Evolutionary conservation across 2,888 invertebrate genomes (phyloP), one percentile per base, ranked within the genome.

Genomic region (Caprella mutica): DNA sequence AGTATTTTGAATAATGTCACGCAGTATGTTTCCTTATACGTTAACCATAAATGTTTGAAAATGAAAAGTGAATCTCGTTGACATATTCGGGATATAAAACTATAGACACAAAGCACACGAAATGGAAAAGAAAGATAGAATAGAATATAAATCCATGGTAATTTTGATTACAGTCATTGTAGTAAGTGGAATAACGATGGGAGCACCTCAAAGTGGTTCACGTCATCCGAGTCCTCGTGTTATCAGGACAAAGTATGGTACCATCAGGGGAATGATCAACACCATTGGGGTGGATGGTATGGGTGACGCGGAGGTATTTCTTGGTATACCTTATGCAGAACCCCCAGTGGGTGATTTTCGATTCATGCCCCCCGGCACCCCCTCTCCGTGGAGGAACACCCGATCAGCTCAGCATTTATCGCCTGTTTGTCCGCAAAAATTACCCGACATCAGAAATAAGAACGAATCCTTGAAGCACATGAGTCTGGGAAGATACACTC

Each of bases 361-460:
- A 61, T 96, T 96, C 73, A 93, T 94, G 91, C 93, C 93, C 14
- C 94, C 94, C 21, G 91, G 92, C 19, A 89, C 87, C 61, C 90
- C 92, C 27, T 87, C 90, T 52, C 83, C 90, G 71, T 91, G 93
- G 93, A 82, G 84, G 57, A 89, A 89, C 40, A 86, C 91, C 46
- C 86, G 88, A 73, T 82, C 86, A 67, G 89, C 90, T 65, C 88
- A 90, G 73, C 80, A 79, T 71, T 88, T 90, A 70, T 83, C 86
- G 53, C 60, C 92, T 14, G 93, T 92, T 29, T 96, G 94, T 72
- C 92, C 93, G 5, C 94, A 94, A 77, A 81, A 85, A 66, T 76
- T 91, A 68, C 91, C 91, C 62, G 85, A 88, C 65, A 67, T 80
- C 67, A 78, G 82, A 65, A 89, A 89, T 71, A 88, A 90, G 72